Base-by-base conservation (phyloP, 2,797 vertebrate species). In the Pitangus sulphuratus region DNA sequence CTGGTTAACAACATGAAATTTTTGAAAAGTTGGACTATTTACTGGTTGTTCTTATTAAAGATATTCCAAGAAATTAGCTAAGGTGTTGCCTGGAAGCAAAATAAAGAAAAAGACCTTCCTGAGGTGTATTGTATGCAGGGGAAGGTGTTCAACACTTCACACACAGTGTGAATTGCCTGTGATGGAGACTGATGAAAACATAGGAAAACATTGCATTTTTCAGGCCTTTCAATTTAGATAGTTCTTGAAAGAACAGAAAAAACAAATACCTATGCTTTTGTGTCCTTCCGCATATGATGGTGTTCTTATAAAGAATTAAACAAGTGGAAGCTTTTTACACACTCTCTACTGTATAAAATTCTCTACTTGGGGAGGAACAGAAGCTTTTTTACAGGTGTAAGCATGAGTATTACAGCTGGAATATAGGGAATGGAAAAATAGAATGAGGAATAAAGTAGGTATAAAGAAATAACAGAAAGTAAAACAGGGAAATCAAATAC, bases 41-140 rank as follows among this genome's bases (percentile, higher is more conserved):
- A 9, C 6, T 81, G 3, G 2, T 66, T 74, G 11, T 44, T 75
- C 15, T 68, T 89, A 31, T 68, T 80, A 61, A 95, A 89, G 58
- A 9, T 47, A 72, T 54, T 84, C 45, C 56, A 75, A 74, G 35
- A 94, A 87, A 15, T 50, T 62, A 89, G 89, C 28, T 84, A 83
- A 26, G 1, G 7, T 76, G 25, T 40, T 84, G 6, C 12, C 50
- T 69, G n/a, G 79, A 90, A 77, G 13, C 15, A 79, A 96, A 95
- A 89, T 28, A 50, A 84, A 70, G 26, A 51, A 85, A 79, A 22
- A 93, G 6, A n/a, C 16, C 22, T 57, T 76, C 19, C 5, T 69
- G 44, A 60, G 8, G 12, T 37, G 4, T 33, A 37, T 8, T 47
- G 19, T 25, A 12, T 37, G 19, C 15, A 54, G 21, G 11, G 31